Conservation (phyloP, 2,797 vertebrate species). For the Pseudomugil gertrudae region DNA sequence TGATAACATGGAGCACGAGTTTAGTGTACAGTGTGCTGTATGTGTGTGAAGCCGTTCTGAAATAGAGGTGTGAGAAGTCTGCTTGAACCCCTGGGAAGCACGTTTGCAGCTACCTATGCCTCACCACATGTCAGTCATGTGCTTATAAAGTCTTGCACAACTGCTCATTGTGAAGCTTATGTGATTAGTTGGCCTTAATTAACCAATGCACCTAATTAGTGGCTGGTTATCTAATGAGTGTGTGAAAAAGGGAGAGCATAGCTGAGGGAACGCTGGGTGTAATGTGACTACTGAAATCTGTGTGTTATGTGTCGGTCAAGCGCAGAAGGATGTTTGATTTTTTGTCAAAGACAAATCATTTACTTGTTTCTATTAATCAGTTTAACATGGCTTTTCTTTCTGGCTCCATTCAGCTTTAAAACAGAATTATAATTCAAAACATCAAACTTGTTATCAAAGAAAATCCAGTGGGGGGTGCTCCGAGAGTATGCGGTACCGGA, state of each 20-base stretch:
- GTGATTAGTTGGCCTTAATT: slow-evolving; percentile 56
- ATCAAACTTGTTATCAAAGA: too few relatives aligned
- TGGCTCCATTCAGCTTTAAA: background rate
- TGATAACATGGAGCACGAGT: background rate
- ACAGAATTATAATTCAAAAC: too few relatives aligned
- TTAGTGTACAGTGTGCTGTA: too few relatives aligned
- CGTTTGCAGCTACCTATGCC: background rate
- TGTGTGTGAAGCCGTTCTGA: background rate
- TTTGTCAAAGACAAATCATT: background rate
- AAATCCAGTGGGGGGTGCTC: too few relatives aligned
- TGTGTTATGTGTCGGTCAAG: background rate
- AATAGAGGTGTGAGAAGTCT: background rate
- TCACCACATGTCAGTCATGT: slow-evolving; percentile 26
- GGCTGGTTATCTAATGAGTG: slow-evolving; percentile 36
- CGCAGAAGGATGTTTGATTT: background rate
- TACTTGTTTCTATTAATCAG: background rate
- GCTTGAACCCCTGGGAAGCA: background rate
- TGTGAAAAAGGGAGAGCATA: background rate
- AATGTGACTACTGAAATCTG: background rate
- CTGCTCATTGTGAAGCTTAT: slow-evolving; percentile 53
- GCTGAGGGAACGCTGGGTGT: background rate
- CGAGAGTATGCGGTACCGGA: too few relatives aligned
- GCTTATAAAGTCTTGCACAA: slow-evolving; percentile 28
- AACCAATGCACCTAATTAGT: slow-evolving; percentile 61
- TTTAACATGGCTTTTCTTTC: background rate